phyloP scores from a whole-genome alignment of 2,888 invertebrate species.

The Margaritifera margaritifera region DNA sequence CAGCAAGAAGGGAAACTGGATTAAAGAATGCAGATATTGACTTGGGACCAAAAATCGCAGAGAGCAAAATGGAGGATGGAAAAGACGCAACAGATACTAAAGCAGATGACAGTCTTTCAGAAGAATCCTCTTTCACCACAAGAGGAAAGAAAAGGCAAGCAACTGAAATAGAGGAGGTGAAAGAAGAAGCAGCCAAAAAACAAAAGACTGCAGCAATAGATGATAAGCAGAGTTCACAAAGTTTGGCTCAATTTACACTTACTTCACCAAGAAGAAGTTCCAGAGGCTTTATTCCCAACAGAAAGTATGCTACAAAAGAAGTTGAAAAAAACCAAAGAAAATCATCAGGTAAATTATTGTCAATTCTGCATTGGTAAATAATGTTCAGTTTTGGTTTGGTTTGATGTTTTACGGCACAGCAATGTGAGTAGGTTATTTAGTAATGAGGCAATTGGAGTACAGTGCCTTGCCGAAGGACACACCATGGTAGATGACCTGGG shows the following conservation, averaged over 20 bases:
- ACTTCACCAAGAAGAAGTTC: slow-evolving; percentile 50
- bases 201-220: not conserved
- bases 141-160: slow-evolving; percentile 4
- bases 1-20: not conserved
- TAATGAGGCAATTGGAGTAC: no score
- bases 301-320: slow-evolving; percentile 56
- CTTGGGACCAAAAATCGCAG: not conserved
- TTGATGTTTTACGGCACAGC: no score
- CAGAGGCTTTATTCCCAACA: slow-evolving; percentile 52
- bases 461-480: no score
- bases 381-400: no score
- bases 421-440: no score
- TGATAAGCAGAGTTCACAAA: not conserved
- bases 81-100: not conserved
- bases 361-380: not conserved
- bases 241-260: no score
- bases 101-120: not conserved
- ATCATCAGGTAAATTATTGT: slow-evolving; percentile 5
- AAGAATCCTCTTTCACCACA: no score
- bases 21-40: not conserved
- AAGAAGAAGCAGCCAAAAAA: not conserved
- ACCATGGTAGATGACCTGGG: no score
- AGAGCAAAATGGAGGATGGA: not conserved
- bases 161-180: not conserved
- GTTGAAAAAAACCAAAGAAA: slow-evolving; percentile 9